phyloP scores from a whole-genome alignment of 2,797 vertebrate genomes.

The Carapus acus region DNA sequence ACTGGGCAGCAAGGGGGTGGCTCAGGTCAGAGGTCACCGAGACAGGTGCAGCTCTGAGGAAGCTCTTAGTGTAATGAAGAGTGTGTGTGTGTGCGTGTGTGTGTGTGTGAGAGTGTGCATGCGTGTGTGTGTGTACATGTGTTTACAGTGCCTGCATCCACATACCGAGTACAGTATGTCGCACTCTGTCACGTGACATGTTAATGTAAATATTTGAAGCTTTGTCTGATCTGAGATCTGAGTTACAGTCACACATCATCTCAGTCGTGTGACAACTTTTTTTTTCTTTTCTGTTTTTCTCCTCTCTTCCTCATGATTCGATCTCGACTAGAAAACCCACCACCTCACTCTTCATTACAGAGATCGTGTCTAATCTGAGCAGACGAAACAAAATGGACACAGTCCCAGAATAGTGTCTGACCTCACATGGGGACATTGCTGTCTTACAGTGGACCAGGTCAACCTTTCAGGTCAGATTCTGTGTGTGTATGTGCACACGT shows the following conservation, averaged over 20 bases:
- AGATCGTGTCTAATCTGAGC: too few species aligned
- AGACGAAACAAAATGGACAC: slow-evolving; percentile 16
- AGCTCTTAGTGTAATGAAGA: slow-evolving; percentile 49
- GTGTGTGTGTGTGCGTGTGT: slow-evolving; percentile 15
- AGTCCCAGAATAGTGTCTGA: slow-evolving; percentile 57
- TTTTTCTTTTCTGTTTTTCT: too few species aligned
- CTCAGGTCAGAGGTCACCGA: slow-evolving; percentile 48
- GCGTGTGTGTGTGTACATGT: not conserved
- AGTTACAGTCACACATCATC: too few species aligned
- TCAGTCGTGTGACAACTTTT: too few species aligned
- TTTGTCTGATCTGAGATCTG: too few species aligned
- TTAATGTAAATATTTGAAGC: too few species aligned
- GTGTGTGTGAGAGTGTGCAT: not conserved
- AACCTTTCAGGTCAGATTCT: slow-evolving; percentile 13
- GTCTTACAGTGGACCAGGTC: slow-evolving; percentile 40
- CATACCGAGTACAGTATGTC: too few species aligned
- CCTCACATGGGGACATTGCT: slow-evolving; percentile 40
- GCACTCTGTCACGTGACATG: too few species aligned
- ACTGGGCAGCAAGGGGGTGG: slow-evolving; percentile 12
- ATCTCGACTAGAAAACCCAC: too few species aligned
- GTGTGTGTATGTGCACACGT: slow-evolving; percentile 16
- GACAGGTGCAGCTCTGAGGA: slow-evolving; percentile 37
- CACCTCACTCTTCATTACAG: too few species aligned
- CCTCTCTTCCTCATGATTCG: too few species aligned
- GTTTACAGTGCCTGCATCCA: slow-evolving; percentile 3